Conservation (phyloP, 2,113 vertebrate genomes). For the Burhinus oedicnemus region DNA sequence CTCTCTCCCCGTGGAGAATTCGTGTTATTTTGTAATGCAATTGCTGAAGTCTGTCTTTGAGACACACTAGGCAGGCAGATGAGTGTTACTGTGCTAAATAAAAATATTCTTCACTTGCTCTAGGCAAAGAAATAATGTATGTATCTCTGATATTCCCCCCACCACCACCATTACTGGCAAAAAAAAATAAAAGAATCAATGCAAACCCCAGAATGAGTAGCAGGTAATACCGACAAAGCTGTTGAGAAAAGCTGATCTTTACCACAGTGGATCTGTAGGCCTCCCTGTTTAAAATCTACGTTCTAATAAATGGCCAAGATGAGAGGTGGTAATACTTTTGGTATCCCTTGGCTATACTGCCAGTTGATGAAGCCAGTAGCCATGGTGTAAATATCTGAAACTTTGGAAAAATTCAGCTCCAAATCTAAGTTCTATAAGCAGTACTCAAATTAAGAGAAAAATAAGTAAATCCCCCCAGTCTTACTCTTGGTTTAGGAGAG, state of each 20-base stretch:
- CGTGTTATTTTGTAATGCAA: neutral
- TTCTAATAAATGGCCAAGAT: neutral
- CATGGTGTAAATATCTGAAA: neutral
- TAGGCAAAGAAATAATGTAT: neutral
- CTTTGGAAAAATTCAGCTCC: neutral
- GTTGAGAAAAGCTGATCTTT: neutral
- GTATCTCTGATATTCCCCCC: neutral
- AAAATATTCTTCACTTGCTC: neutral
- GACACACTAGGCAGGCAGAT: neutral
- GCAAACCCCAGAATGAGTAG: neutral
- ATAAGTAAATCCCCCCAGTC: rapidly evolving
- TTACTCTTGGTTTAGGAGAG: neutral
- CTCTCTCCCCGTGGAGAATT: neutral
- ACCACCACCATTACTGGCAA: neutral
- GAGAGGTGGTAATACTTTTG: neutral
- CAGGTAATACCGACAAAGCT: neutral
- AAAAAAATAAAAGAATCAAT: neutral
- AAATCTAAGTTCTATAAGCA: neutral
- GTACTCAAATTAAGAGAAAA: neutral
- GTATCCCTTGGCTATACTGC: neutral
- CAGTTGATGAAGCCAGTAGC: neutral
- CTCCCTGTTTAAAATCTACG: neutral
- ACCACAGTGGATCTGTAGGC: neutral
- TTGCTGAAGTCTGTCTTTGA: neutral
- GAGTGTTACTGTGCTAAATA: neutral